Base-by-base conservation (phyloP, 2,113 vertebrate genomes). In the Taurulus bubalis region DNA sequence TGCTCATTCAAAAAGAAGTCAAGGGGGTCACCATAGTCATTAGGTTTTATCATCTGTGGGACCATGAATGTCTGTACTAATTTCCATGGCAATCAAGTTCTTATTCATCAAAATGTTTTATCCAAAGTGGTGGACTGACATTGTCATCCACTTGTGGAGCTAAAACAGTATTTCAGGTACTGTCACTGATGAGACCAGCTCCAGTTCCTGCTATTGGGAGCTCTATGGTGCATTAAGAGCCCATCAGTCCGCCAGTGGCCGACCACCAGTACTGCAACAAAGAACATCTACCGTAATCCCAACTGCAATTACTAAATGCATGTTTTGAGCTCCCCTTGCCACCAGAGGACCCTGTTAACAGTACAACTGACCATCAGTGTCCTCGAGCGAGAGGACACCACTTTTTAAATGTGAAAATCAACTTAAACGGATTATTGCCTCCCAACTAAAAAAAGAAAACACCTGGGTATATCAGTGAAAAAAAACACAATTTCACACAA, bases 401-500 rank as follows among this genome's bases (percentile, higher is more conserved):
- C 12, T 59, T 16, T 34, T 10, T 36, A 14, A 28, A 14, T 0
- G 1, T 26, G 8, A 40, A 51, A 20, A 62, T 30, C 4, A 14
- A 36, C 65, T 85, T 40, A 45, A 83, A 53, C 18, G 6, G 22
- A 20, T 70, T 78, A 5, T 20, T 22, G 42, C 0, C 16, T 14
- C 3, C 36, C 36, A 6, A 18, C 51, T 18, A 67, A 49, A 53
- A 36, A 2, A 73, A 47, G 6, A 22, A 14, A 4, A 45, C 14
- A 45, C 8, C 18, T 49, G 47, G 47, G 47, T 22, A 18, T 20
- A 45, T 53, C 47, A 51, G 18, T 38, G 2, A 1, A 56, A 73
- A 58, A 30, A 78, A 67, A 79, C 11, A 28, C 36, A 28, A 38
- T 62, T 79, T 56, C 69, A 47, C 34, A 68, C 65, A 20, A 36